Base-by-base conservation (phyloP, 2,113 vertebrate species). In the Orthonyx spaldingii region DNA sequence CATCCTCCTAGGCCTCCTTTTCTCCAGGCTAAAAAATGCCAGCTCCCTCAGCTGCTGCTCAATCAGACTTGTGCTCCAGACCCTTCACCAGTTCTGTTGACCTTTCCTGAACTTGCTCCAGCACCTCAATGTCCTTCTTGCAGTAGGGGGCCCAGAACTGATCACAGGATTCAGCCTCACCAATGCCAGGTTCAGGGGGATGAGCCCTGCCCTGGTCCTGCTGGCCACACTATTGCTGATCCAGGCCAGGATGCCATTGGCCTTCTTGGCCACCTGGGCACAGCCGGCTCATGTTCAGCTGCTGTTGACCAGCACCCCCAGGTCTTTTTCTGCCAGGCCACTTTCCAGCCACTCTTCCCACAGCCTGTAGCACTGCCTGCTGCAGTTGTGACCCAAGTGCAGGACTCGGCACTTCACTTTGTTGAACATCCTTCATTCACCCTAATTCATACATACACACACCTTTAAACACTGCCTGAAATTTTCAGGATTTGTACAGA, bases 341-440 rank as follows among this genome's bases (percentile, higher is more conserved):
- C 26, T 42, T 84, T 3, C 37, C 69, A 90, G 37, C 16, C 2
- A 13, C 50, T 26, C 0, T 44, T 63, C 9, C 20, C 42, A 16
- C 21, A 42, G 16, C 27, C 57, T 84, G 23, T 30, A 23, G 57
- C 4, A 0, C 44, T 84, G 33, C 11, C 1, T 65, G 37, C 37
- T 13, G 5, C 3, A 63, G 70, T 69, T 84, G 72, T 41, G 24
- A 50, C 14, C 13, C 20, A n/a, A 13, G 30, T 5, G 28, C 57
- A 84, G 28, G 28, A 79, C 16, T 5, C 0, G 0, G 72, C 44
- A 7, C 11, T 59, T 12, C 8, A 17, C 17, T 20, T 52, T 39
- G 13, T 6, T 65, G 44, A n/a, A 46, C 1, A 0, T 59, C 28
- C 26, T 85, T 65, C 8, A 19, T 46, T 85, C 46, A 53, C 44